These are phyloP conservation scores for Poecile montanus DNA, from an alignment of 2,797 vertebrate genomes.

Conservation along the genomic window DNA sequence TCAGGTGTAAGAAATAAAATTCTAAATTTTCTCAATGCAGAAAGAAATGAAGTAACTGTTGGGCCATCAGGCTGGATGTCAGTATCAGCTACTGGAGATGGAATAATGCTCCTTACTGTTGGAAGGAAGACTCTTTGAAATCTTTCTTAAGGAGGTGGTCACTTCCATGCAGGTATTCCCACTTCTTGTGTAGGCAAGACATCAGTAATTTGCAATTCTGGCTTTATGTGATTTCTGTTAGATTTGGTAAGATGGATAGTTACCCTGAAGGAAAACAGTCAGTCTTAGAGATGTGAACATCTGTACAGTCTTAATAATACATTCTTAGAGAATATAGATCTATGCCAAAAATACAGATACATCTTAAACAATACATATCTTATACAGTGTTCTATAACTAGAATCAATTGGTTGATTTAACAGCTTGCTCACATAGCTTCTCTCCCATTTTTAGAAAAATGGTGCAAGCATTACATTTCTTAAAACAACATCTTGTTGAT, in stretches of 20 bases:
- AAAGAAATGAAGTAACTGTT: neutral
- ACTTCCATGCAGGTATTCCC: neutral
- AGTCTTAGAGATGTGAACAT: neutral
- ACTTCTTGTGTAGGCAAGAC: neutral
- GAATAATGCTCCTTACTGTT: neutral
- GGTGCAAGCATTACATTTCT: neutral
- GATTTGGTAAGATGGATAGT: neutral
- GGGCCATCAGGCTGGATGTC: neutral
- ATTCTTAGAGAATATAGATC: neutral
- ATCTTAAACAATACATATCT: neutral
- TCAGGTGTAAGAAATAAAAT: neutral
- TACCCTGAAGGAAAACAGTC: neutral
- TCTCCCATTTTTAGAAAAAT: neutral
- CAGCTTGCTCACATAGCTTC: neutral
- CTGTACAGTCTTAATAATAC: neutral
- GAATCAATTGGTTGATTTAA: neutral
- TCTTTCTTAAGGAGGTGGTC: neutral
- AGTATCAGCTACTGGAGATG: neutral
- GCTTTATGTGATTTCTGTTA: neutral
- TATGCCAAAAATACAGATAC: neutral
- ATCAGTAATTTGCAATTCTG: neutral
- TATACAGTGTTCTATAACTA: neutral
- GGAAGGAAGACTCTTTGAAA: neutral
- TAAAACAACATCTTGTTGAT: neutral
- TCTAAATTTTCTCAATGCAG: neutral